Conservation (phyloP, 2,888 invertebrate species). For the Eristalis pertinax region DNA sequence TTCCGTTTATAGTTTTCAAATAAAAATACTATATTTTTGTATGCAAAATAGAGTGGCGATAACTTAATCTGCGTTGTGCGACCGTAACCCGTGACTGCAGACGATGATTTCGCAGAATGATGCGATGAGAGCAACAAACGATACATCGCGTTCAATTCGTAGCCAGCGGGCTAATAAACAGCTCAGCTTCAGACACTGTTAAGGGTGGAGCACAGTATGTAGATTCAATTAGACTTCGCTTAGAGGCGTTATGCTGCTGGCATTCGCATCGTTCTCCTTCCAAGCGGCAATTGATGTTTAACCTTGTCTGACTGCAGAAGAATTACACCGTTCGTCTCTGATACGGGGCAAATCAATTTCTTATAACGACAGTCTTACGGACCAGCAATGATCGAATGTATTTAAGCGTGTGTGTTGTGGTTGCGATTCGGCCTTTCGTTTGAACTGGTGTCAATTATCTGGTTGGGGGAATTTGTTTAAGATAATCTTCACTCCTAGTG, state of each 20-base stretch:
- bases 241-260: not conserved
- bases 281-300: slow-evolving; percentile 54
- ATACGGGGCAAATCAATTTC: not conserved
- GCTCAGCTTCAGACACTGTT: slow-evolving; percentile 7
- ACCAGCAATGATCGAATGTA: not conserved
- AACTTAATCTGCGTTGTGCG: not conserved
- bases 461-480: no score
- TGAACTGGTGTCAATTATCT: not conserved
- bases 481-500: no score
- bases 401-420: not conserved
- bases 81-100: not conserved
- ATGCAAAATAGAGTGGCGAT: not conserved
- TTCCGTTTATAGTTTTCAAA: not conserved
- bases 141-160: slow-evolving; percentile 4
- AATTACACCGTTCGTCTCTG: slow-evolving; percentile 30
- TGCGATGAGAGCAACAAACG: not conserved
- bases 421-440: no score
- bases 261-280: slow-evolving; percentile 3
- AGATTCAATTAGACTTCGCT: slow-evolving; percentile 22
- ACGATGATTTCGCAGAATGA: not conserved
- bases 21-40: not conserved
- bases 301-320: slow-evolving; percentile 50
- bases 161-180: slow-evolving; percentile 33
- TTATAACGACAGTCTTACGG: not conserved
- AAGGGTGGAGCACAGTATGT: slow-evolving; percentile 2